phyloP scores from a whole-genome alignment of 2,888 invertebrate genomes.

The Tribolium freemani region DNA sequence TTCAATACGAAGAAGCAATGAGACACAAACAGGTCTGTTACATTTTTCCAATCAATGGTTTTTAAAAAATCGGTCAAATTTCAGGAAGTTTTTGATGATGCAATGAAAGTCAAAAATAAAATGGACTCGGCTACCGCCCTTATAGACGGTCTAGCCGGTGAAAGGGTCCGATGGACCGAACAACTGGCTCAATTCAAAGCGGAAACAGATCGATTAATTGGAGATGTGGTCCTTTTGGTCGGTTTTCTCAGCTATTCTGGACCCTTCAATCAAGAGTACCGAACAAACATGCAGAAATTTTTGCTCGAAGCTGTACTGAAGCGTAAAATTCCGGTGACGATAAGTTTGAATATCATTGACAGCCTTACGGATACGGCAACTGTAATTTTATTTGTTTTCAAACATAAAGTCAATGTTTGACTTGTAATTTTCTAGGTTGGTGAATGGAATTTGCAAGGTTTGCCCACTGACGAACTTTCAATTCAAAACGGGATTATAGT shows the following conservation, averaged over 20 bases:
- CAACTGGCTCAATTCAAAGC: constrained; percentile 85
- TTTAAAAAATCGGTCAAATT: background rate
- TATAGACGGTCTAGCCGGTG: constrained; percentile 88
- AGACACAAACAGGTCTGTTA: constrained; percentile 74
- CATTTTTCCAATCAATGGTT: background rate
- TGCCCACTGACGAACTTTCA: constrained; percentile 91
- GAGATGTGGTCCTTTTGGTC: constrained; percentile 85
- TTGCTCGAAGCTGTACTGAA: constrained; percentile 80
- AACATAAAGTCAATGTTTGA: background rate
- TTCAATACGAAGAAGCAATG: constrained; percentile 82
- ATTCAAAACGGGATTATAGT: constrained; percentile 94
- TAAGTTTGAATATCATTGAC: constrained; percentile 82
- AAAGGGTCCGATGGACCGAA: constrained; percentile 89
- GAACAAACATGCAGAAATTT: constrained; percentile 73
- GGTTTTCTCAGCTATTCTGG: constrained; percentile 90
- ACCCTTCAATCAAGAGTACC: constrained; percentile 92
- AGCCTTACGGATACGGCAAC: constrained; percentile 87
- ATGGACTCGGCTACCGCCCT: constrained; percentile 91
- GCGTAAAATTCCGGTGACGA: constrained; percentile 83
- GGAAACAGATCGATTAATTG: constrained; percentile 87
- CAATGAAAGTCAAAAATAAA: constrained; percentile 86
- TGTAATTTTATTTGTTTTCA: constrained; percentile 32
- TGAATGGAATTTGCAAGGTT: constrained; percentile 91
- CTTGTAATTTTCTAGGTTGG: constrained; percentile 72
- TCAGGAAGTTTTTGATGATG: constrained; percentile 79